Evolutionary conservation across 2,113 vertebrate genomes (phyloP).

Genomic region (Neoarius graeffei): DNA sequence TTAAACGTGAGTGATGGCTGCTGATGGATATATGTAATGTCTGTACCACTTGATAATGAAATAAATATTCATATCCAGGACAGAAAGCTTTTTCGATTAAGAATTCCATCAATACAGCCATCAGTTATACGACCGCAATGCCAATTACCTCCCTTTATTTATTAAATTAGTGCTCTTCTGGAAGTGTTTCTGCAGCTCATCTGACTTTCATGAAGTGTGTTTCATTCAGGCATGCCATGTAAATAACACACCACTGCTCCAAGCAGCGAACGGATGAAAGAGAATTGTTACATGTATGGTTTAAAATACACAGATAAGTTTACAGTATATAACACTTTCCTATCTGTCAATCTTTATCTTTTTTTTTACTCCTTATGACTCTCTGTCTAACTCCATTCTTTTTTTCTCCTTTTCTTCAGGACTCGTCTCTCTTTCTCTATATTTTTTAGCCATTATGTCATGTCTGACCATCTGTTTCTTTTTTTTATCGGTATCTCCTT

Average conservation of each 20-base stretch:
- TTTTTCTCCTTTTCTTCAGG: background rate
- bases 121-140: conserved; percentile 42
- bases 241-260: background rate
- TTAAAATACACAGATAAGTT: background rate
- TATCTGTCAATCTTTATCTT: background rate
- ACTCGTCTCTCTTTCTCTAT: background rate
- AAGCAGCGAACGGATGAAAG: background rate
- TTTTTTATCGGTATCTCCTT: background rate
- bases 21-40: background rate
- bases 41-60: background rate
- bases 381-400: background rate
- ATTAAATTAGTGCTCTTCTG: conserved; percentile 41
- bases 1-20: background rate
- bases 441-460: background rate
- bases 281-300: background rate
- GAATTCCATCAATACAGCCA: conserved; percentile 41
- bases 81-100: conserved; percentile 28
- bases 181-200: conserved; percentile 44
- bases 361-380: background rate
- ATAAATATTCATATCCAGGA: conserved; percentile 18
- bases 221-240: conserved; percentile 42
- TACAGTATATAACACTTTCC: background rate
- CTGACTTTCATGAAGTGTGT: conserved; percentile 53
- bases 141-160: conserved; percentile 48
- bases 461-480: background rate